Percentiles rank a stretch among this genome's conserved stretches.
These are phyloP conservation scores for Eupithecia insigniata DNA, from an alignment of 2,888 invertebrate genomes.

Conservation along the genomic window DNA sequence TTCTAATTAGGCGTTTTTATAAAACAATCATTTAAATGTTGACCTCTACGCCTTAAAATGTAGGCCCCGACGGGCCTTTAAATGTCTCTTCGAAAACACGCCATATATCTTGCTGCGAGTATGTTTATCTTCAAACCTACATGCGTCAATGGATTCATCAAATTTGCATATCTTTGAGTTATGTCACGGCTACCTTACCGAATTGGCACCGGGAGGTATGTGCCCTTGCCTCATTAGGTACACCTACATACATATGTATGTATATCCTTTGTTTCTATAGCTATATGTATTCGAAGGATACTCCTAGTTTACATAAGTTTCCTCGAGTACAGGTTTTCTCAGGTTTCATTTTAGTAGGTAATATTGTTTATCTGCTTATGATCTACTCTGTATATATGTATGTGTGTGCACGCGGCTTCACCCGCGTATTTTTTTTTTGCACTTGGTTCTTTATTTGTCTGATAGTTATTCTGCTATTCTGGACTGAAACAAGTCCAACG, in stretches of 20 bases:
- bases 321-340: neutral
- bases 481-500: too few relatives aligned
- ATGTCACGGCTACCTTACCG: constrained; percentile 62
- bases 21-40: too few relatives aligned
- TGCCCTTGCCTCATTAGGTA: constrained; percentile 43
- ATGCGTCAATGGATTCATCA: constrained; percentile 56
- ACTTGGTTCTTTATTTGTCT: too few relatives aligned
- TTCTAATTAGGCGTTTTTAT: too few relatives aligned
- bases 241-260: too few relatives aligned
- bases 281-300: constrained; percentile 6
- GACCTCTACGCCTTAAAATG: too few relatives aligned
- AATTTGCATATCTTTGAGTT: constrained; percentile 54
- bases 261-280: constrained; percentile 13
- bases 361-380: neutral
- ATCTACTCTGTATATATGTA: too few relatives aligned
- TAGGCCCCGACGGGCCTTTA: too few relatives aligned
- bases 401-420: too few relatives aligned
- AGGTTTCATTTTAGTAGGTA: neutral
- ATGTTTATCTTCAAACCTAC: constrained; percentile 48
- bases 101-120: neutral
- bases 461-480: too few relatives aligned
- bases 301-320: neutral
- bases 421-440: too few relatives aligned
- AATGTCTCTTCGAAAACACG: too few relatives aligned
- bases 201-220: constrained; percentile 52